Conservation (phyloP, 2,888 invertebrate species). For the Stenoptilia bipunctidactyla region DNA sequence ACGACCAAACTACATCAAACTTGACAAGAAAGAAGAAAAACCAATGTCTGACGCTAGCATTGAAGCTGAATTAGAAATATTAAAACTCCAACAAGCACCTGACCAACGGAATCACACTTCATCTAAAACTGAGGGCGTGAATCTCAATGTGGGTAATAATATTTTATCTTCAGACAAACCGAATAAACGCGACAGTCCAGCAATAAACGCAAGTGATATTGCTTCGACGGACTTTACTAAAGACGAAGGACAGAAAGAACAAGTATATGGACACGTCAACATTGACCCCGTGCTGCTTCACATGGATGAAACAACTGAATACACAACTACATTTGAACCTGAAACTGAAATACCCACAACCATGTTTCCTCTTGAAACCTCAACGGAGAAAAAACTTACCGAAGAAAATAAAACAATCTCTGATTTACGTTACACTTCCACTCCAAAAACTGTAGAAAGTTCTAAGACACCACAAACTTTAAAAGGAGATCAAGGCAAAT, state of each 20-base stretch:
- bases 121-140: slow-evolving; percentile 27
- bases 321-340: slow-evolving; percentile 17
- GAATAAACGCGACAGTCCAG: slow-evolving; percentile 48
- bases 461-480: not conserved
- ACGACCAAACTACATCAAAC: slow-evolving; percentile 33
- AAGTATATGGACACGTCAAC: slow-evolving; percentile 55
- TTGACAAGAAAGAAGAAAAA: slow-evolving; percentile 48
- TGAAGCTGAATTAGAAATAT: slow-evolving; percentile 55
- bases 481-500: slow-evolving; percentile 36
- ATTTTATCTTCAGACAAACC: slow-evolving; percentile 48
- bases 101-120: slow-evolving; percentile 28
- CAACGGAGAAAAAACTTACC: slow-evolving; percentile 10
- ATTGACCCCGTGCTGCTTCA: slow-evolving; percentile 48
- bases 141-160: slow-evolving; percentile 37
- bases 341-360: slow-evolving; percentile 10
- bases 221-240: slow-evolving; percentile 22
- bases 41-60: slow-evolving; percentile 37
- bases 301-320: slow-evolving; percentile 27
- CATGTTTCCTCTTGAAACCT: not conserved
- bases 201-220: slow-evolving; percentile 27
- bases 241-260: slow-evolving; percentile 56
- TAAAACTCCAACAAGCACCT: slow-evolving; percentile 46
- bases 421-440: slow-evolving; percentile 3
- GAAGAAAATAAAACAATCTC: slow-evolving; percentile 15
- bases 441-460: not conserved